Percentiles rank a stretch among this genome's conserved stretches.
These are phyloP conservation scores for Ficedula albicollis DNA, from an alignment of 2,797 vertebrate genomes.

Conservation along the genomic window DNA sequence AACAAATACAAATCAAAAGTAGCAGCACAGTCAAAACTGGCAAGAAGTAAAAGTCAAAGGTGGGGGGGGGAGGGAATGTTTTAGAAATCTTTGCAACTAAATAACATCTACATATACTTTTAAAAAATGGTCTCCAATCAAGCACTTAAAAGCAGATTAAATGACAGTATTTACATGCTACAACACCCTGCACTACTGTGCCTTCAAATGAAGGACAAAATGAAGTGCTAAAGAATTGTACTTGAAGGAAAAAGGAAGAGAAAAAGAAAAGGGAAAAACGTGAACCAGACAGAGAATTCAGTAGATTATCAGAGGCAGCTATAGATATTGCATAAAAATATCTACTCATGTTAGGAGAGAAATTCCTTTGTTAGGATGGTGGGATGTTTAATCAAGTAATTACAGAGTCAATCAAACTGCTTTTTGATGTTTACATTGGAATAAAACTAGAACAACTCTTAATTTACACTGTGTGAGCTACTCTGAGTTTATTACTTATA, in stretches of 20 bases:
- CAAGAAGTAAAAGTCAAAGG: not conserved
- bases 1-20: not conserved
- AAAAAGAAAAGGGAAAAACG: not conserved
- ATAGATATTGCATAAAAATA: not conserved
- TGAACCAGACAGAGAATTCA: not conserved
- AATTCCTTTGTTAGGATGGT: not conserved
- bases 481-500: not conserved
- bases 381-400: not conserved
- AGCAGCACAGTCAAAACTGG: not conserved
- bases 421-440: not conserved
- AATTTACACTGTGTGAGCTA: not conserved
- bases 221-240: not conserved
- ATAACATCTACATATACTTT: not conserved
- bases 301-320: not conserved
- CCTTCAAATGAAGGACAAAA: not conserved
- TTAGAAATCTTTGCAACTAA: not conserved
- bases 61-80: fast-evolving
- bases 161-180: not conserved
- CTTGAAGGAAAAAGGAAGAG: not conserved
- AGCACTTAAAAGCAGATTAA: not conserved
- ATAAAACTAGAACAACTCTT: not conserved
- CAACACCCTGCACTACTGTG: not conserved
- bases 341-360: not conserved
- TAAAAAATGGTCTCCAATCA: not conserved
- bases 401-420: not conserved